Conservation (phyloP, 1,140 invertebrate genomes). For the Hylaeus anthracinus region DNA sequence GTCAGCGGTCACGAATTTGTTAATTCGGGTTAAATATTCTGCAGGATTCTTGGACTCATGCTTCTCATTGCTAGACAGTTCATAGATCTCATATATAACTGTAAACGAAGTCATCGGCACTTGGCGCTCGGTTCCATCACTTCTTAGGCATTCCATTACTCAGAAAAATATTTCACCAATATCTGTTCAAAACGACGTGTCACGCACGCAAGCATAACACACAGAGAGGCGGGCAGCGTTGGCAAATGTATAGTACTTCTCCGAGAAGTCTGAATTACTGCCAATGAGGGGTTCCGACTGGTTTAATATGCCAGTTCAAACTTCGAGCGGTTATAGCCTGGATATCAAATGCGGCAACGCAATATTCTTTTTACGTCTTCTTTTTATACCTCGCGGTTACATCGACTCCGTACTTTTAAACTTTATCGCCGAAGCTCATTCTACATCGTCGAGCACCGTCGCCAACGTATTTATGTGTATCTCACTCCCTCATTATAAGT, state of each 20-base stretch:
- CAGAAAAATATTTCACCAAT: not conserved
- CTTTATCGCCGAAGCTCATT: not conserved
- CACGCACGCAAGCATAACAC: too few relatives aligned
- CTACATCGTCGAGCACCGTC: not conserved
- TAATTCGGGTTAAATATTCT: too few relatives aligned
- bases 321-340: not conserved
- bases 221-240: not conserved
- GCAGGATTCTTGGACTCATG: too few relatives aligned
- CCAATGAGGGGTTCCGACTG: not conserved
- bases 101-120: not conserved
- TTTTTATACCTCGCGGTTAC: slow-evolving; percentile 26
- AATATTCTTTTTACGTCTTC: slow-evolving; percentile 1
- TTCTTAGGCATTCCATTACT: not conserved
- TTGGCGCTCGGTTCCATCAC: too few relatives aligned
- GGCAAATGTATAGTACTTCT: not conserved
- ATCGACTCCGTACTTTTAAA: slow-evolving; percentile 19
- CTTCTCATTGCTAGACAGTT: too few relatives aligned
- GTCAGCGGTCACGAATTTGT: too few relatives aligned
- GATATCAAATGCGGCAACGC: not conserved
- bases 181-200: not conserved
- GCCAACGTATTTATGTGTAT: not conserved
- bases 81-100: not conserved
- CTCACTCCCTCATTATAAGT: not conserved
- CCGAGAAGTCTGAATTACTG: not conserved
- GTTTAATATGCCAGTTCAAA: slow-evolving; percentile 1